phyloP scores from a whole-genome alignment of 2,888 invertebrate genomes.

The Altica lythri region DNA sequence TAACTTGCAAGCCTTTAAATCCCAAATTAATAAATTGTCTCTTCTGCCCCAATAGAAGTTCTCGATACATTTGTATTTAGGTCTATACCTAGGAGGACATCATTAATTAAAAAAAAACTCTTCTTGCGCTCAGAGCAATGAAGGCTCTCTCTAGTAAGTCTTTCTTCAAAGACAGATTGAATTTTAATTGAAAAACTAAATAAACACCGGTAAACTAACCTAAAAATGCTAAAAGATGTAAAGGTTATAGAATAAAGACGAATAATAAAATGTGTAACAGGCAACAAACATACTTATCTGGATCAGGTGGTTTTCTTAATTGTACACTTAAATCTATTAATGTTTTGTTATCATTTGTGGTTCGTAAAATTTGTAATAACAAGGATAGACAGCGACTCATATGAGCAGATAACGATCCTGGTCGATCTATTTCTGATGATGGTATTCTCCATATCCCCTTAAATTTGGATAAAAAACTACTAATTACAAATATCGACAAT shows the following conservation, averaged over 20 bases:
- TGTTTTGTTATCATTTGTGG: conserved; percentile 78
- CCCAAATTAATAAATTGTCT: too few species aligned
- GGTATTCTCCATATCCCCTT: conserved; percentile 93
- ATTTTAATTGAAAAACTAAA: too few species aligned
- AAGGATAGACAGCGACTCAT: conserved; percentile 85
- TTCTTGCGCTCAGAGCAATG: too few species aligned
- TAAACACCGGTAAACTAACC: too few species aligned
- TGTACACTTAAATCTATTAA: conserved; percentile 80
- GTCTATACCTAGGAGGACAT: too few species aligned
- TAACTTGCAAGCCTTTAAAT: too few species aligned
- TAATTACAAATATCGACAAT: not conserved
- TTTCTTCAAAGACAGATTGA: too few species aligned
- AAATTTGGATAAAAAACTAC: conserved; percentile 10
- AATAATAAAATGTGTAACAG: not conserved
- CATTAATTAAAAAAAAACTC: too few species aligned
- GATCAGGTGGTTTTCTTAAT: conserved; percentile 79
- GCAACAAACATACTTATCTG: conserved; percentile 70
- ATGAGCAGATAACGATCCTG: conserved; percentile 90
- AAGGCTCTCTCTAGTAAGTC: too few species aligned
- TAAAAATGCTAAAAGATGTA: not conserved
- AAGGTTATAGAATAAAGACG: too few species aligned
- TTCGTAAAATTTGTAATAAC: conserved; percentile 78
- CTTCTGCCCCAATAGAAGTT: too few species aligned
- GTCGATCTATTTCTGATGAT: conserved; percentile 85
- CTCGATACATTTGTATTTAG: too few species aligned